These are phyloP conservation scores for Cottoperca gobio DNA, from an alignment of 2,797 vertebrate species.

Conservation along the genomic window DNA sequence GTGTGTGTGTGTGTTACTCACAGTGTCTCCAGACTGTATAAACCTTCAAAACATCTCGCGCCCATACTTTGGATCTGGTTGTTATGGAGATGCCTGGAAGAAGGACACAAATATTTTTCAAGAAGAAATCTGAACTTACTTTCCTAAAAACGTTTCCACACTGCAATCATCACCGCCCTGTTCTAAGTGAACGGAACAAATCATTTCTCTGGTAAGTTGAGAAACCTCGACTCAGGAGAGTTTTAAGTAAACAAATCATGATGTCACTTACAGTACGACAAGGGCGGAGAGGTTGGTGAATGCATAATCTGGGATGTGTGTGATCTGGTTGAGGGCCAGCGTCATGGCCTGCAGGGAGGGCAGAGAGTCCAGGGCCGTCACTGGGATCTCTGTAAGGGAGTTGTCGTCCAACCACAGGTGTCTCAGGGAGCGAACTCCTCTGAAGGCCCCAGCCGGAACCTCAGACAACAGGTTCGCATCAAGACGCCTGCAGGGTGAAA, in stretches of 20 bases:
- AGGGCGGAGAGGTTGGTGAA: conserved; percentile 96
- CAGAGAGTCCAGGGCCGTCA: conserved; percentile 90
- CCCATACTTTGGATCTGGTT: conserved; percentile 93
- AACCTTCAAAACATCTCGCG: conserved; percentile 92
- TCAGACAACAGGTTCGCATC: conserved; percentile 95
- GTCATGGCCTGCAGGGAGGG: conserved; percentile 96
- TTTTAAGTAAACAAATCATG: conserved; percentile 41
- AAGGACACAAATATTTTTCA: conserved; percentile 57
- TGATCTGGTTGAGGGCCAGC: conserved; percentile 94
- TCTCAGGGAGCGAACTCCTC: conserved; percentile 89
- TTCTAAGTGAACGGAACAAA: conserved; percentile 31
- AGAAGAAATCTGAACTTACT: conserved; percentile 40
- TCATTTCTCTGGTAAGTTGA: conserved; percentile 24
- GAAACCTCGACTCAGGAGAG: conserved; percentile 29
- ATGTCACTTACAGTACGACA: conserved; percentile 92
- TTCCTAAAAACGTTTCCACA: conserved; percentile 30
- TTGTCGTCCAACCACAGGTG: conserved; percentile 98
- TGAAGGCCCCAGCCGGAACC: conserved; percentile 91
- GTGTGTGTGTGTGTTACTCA: conserved; percentile 83
- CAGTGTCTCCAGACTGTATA: conserved; percentile 96
- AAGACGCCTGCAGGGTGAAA: conserved; percentile 87
- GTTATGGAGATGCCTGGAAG: conserved; percentile 94
- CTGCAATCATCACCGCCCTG: conserved; percentile 19
- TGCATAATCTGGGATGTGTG: conserved; percentile 91
- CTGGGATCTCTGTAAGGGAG: conserved; percentile 91